phyloP scores from a whole-genome alignment of 2,113 vertebrate genomes.

The Hyaena hyaena region DNA sequence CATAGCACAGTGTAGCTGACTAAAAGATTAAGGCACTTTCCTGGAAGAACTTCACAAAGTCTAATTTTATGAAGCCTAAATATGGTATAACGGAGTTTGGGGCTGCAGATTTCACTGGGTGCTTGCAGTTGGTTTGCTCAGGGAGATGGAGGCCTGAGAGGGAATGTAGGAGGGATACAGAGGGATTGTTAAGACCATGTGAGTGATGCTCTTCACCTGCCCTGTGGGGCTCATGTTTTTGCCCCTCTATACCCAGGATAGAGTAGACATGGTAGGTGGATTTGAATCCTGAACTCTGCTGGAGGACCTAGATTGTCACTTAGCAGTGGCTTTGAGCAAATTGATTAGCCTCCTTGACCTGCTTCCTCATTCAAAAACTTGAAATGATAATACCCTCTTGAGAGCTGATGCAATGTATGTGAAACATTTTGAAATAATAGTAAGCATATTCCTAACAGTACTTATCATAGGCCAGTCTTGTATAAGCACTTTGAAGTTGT shows the following conservation, averaged over 20 bases:
- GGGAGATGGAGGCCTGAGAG: background rate
- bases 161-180: fast-evolving
- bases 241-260: background rate
- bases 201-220: background rate
- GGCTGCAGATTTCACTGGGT: background rate
- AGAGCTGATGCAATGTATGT: background rate
- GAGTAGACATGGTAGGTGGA: fast-evolving
- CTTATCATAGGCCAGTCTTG: background rate
- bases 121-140: background rate
- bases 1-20: background rate
- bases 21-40: background rate
- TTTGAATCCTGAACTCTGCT: background rate
- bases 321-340: background rate
- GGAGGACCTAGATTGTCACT: background rate
- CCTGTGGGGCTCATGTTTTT: fast-evolving
- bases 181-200: fast-evolving
- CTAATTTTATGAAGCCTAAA: background rate
- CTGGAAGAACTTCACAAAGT: background rate
- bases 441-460: background rate
- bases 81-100: background rate
- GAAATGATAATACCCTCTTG: background rate
- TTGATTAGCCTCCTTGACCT: background rate
- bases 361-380: background rate
- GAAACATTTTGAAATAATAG: background rate
- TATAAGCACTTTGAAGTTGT: background rate